phyloP scores from a whole-genome alignment of 2,113 vertebrate species.

The Catharus fuscescens region DNA sequence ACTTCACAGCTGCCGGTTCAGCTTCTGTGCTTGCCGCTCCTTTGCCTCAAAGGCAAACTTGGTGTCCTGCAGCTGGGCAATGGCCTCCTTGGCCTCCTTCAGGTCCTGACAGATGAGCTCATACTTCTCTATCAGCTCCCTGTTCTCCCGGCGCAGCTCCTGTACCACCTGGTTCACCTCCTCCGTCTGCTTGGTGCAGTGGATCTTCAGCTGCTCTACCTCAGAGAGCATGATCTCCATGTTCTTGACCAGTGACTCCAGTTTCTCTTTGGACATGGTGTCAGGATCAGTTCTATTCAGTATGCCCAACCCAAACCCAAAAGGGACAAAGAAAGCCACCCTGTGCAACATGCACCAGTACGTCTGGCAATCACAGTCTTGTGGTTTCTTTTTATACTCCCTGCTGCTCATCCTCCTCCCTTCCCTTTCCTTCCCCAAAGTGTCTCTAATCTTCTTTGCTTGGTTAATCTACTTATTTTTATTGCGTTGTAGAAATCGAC shows the following conservation, averaged over 20 bases:
- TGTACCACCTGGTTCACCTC: constrained; percentile 84
- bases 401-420: constrained; percentile 30
- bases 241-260: constrained; percentile 85
- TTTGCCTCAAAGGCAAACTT: constrained; percentile 86
- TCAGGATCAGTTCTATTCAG: constrained; percentile 18
- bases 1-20: constrained; percentile 83
- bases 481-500: constrained; percentile 45
- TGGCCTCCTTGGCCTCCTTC: constrained; percentile 84
- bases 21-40: constrained; percentile 88
- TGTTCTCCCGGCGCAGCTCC: constrained; percentile 82
- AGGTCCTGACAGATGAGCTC: constrained; percentile 77
- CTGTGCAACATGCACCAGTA: constrained; percentile 59
- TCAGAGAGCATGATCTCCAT: constrained; percentile 88
- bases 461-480: constrained; percentile 71
- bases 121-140: constrained; percentile 84
- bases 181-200: constrained; percentile 85
- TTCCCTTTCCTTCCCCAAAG: constrained; percentile 24
- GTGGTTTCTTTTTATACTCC: constrained; percentile 40
- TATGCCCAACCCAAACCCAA: constrained; percentile 58
- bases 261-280: constrained; percentile 85
- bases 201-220: constrained; percentile 87
- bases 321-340: constrained; percentile 70
- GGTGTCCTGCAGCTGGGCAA: constrained; percentile 82
- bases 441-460: constrained; percentile 56
- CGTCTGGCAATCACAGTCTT: constrained; percentile 1